phyloP scores from a whole-genome alignment of 1,140 invertebrate genomes.

The Rhopalosiphum padi region DNA sequence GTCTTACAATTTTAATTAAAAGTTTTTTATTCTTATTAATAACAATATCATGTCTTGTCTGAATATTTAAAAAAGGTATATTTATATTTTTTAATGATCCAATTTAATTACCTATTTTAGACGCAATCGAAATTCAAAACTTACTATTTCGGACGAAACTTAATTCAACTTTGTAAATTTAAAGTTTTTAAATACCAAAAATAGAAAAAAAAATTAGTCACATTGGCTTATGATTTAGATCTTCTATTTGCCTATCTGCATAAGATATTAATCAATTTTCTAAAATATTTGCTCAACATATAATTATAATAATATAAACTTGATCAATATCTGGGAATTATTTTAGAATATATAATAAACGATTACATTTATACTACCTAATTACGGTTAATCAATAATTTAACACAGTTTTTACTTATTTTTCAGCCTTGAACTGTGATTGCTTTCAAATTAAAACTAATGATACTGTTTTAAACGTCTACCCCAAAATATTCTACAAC shows the following conservation, averaged over 20 bases:
- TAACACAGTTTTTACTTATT: not conserved
- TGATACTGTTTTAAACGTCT: not conserved
- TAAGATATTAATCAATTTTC: not conserved
- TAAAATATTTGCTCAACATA: not conserved
- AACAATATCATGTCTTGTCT: not conserved
- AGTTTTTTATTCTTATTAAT: constrained; percentile 31
- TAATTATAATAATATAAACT: not conserved
- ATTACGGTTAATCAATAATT: not conserved
- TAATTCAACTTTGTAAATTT: not conserved
- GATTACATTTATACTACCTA: not conserved
- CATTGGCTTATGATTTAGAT: not conserved
- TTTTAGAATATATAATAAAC: not conserved
- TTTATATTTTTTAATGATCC: not conserved
- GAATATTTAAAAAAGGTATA: not conserved
- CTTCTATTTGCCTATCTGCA: not conserved
- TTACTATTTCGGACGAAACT: not conserved
- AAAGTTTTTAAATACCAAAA: not conserved
- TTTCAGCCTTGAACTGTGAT: not conserved
- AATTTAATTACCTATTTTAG: not conserved
- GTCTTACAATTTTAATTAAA: constrained; percentile 45
- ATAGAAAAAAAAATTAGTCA: no score
- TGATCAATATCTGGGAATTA: not conserved
- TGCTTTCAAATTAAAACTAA: not conserved
- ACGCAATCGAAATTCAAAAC: not conserved
- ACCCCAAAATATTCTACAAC: not conserved